Conservation (phyloP, 1,140 invertebrate genomes). For the Spodoptera litura region DNA sequence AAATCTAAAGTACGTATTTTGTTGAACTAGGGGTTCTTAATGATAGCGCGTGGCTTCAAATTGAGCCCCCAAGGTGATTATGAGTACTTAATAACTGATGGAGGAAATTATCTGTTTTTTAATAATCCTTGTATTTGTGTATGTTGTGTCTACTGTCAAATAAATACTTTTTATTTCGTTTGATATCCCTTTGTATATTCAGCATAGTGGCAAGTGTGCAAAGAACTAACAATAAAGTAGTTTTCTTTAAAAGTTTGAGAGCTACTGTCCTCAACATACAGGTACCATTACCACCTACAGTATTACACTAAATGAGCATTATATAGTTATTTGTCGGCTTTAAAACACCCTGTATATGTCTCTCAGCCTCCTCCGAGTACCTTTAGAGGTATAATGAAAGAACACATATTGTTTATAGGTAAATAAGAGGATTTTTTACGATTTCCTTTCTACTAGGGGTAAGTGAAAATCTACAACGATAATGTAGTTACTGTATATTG, state of each 20-base stretch:
- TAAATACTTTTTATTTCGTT: too few species aligned
- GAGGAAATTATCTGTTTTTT: too few species aligned
- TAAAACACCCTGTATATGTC: constrained; percentile 16
- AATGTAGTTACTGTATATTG: neutral
- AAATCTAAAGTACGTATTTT: too few species aligned
- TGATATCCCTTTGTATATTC: too few species aligned
- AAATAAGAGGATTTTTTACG: constrained; percentile 18
- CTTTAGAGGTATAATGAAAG: constrained; percentile 14
- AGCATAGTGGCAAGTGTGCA: too few species aligned
- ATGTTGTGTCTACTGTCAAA: too few species aligned
- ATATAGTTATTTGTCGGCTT: constrained; percentile 6
- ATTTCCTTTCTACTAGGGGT: neutral
- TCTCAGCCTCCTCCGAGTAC: constrained; percentile 13
- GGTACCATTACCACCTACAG: neutral
- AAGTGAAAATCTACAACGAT: constrained; percentile 23
- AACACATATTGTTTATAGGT: constrained; percentile 8
- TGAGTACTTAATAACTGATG: too few species aligned
- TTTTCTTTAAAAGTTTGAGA: neutral
- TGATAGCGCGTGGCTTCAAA: too few species aligned
- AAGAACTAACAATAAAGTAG: too few species aligned
- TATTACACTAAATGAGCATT: constrained; percentile 8
- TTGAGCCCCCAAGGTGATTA: too few species aligned
- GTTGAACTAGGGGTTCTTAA: too few species aligned
- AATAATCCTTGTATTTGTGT: too few species aligned
- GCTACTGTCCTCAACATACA: neutral